Evolutionary conservation across 2,888 invertebrate genomes (phyloP).

Genomic region (Limnephilus marmoratus): DNA sequence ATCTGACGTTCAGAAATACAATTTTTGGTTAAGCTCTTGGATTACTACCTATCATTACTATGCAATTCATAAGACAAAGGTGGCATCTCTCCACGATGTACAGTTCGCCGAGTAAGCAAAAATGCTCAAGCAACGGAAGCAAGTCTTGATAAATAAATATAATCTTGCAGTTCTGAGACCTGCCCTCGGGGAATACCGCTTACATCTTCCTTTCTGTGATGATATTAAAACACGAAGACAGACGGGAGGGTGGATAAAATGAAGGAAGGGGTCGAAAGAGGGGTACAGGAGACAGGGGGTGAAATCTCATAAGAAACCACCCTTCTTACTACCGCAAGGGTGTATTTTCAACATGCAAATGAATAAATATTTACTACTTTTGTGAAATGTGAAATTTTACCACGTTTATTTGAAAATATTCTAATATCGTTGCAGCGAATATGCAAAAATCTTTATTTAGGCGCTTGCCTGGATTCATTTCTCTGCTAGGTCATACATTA

Average conservation of each 20-base stretch:
- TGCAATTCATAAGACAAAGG: background rate
- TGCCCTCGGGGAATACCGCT: background rate
- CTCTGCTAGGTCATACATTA: background rate
- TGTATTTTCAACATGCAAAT: background rate
- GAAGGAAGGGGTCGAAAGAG: background rate
- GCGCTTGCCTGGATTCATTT: background rate
- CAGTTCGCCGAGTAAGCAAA: background rate
- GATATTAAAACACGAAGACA: slow-evolving; percentile 23
- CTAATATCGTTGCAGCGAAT: background rate
- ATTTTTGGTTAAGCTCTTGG: too few species aligned
- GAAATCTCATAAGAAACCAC: background rate
- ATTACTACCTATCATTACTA: too few species aligned
- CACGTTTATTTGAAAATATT: background rate
- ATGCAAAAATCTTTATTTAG: background rate
- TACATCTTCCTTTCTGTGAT: slow-evolving; percentile 14
- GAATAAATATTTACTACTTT: background rate
- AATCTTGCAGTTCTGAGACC: background rate
- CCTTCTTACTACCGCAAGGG: background rate
- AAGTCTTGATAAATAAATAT: background rate
- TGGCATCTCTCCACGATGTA: background rate
- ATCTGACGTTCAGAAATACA: too few species aligned
- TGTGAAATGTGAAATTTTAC: background rate
- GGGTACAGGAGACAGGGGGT: background rate
- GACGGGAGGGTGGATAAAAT: background rate
- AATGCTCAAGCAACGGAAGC: background rate